phyloP scores from a whole-genome alignment of 2,888 invertebrate species.

The Emmelina monodactyla region DNA sequence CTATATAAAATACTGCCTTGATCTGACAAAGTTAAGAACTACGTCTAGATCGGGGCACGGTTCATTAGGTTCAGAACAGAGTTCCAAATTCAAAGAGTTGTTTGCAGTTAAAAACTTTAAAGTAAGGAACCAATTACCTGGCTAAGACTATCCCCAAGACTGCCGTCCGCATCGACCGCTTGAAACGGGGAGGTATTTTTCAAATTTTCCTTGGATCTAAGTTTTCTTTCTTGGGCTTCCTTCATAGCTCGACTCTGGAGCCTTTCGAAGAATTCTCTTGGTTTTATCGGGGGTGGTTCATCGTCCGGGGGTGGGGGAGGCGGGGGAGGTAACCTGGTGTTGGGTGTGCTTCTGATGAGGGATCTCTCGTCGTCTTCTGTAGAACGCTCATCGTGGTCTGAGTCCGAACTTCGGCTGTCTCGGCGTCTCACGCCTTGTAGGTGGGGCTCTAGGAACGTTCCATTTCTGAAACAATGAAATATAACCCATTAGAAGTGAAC shows the following conservation, averaged over 20 bases:
- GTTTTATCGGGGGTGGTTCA: slow-evolving; percentile 61
- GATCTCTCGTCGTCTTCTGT: slow-evolving; percentile 57
- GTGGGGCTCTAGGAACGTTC: slow-evolving; percentile 78
- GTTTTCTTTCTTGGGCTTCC: slow-evolving; percentile 44
- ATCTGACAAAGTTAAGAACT: neutral
- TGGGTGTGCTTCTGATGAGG: slow-evolving; percentile 47
- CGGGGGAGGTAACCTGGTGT: slow-evolving; percentile 50
- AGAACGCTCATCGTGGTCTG: slow-evolving; percentile 57
- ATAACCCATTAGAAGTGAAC: too few species aligned
- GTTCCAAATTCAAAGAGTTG: neutral
- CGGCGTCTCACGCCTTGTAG: slow-evolving; percentile 68
- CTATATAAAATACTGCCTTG: neutral
- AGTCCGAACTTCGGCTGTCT: slow-evolving; percentile 56
- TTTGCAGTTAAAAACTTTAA: slow-evolving; percentile 6
- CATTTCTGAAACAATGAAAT: slow-evolving; percentile 70
- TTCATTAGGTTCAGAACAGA: neutral
- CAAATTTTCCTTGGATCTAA: slow-evolving; percentile 31
- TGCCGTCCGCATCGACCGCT: slow-evolving; percentile 49
- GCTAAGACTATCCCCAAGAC: slow-evolving; percentile 57
- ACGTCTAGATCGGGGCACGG: neutral
- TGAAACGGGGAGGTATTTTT: slow-evolving; percentile 42
- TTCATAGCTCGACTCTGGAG: slow-evolving; percentile 58
- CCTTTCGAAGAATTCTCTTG: slow-evolving; percentile 63
- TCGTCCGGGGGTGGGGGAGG: slow-evolving; percentile 55
- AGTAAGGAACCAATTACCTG: slow-evolving; percentile 35